A percentile compares a stretch with the other conserved stretches of the same genome.
phyloP scores from a whole-genome alignment of 1,140 invertebrate genomes.

The Lepidurus packardi region DNA sequence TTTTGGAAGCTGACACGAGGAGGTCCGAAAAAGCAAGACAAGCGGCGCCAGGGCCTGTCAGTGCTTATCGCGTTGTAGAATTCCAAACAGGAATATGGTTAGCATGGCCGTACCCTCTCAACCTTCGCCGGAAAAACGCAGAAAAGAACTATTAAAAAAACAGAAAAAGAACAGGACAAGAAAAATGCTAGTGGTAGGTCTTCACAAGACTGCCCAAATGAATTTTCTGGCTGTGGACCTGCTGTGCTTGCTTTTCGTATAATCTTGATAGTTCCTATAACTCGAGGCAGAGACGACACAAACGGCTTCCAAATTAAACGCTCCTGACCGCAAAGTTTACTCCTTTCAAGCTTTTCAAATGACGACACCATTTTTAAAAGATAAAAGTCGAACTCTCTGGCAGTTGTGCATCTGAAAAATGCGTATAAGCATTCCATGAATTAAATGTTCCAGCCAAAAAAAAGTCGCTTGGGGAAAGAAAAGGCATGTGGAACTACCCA shows the following conservation, averaged over 20 bases:
- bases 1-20: slow-evolving; percentile 14
- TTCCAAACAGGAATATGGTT: slow-evolving; percentile 22
- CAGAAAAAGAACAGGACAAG: too few relatives aligned
- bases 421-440: not conserved
- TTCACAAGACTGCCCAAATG: not conserved
- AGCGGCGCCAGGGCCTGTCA: slow-evolving; percentile 6
- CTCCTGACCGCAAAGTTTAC: not conserved
- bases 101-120: not conserved
- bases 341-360: not conserved
- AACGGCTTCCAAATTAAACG: slow-evolving; percentile 11
- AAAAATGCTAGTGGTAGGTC: slow-evolving; percentile 7
- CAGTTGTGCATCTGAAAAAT: not conserved
- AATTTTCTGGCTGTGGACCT: slow-evolving; percentile 15
- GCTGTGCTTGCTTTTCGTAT: not conserved
- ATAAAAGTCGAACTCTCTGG: not conserved
- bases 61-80: slow-evolving; percentile 6
- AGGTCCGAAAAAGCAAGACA: slow-evolving; percentile 11
- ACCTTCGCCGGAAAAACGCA: not conserved
- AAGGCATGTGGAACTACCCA: not conserved
- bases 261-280: not conserved
- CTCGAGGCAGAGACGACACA: not conserved
- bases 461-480: not conserved
- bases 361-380: not conserved
- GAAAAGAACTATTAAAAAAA: not conserved
- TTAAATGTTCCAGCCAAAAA: not conserved